These are phyloP conservation scores for Celastrina argiolus DNA, from an alignment of 2,888 invertebrate genomes.

Conservation along the genomic window DNA sequence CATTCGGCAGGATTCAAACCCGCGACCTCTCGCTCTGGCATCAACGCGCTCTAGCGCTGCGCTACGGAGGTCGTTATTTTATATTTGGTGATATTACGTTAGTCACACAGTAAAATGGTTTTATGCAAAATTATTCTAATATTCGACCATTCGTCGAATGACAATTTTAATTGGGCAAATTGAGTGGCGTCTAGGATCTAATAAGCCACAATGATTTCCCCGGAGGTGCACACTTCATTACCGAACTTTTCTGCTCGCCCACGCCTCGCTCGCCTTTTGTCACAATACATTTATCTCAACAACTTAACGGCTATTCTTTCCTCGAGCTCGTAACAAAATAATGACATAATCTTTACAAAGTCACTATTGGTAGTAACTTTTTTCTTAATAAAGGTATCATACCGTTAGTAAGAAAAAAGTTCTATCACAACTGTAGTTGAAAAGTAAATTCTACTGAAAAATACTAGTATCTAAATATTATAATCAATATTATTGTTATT, in stretches of 20 bases:
- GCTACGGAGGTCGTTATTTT: too few relatives aligned
- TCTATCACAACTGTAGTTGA: too few relatives aligned
- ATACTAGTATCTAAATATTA: too few relatives aligned
- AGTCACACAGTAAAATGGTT: not conserved
- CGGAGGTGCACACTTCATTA: constrained; percentile 14
- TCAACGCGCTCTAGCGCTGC: too few relatives aligned
- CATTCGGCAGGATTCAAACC: too few relatives aligned
- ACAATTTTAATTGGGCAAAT: constrained; percentile 13
- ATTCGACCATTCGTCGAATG: constrained; percentile 7
- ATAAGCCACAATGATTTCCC: constrained; percentile 23
- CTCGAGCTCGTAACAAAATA: not conserved
- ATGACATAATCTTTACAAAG: not conserved
- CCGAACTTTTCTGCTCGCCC: constrained; percentile 16
- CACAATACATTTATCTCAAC: constrained; percentile 15
- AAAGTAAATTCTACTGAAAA: too few relatives aligned
- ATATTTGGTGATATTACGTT: too few relatives aligned
- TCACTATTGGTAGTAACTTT: not conserved
- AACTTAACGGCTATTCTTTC: constrained; percentile 9
- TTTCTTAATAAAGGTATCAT: not conserved
- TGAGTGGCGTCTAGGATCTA: constrained; percentile 15
- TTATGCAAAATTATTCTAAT: not conserved
- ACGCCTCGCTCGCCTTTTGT: constrained; percentile 8
- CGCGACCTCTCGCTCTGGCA: too few relatives aligned
- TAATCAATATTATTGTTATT: too few relatives aligned
- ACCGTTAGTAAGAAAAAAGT: too few relatives aligned